Conservation (phyloP, 1,140 invertebrate genomes). For the Euura saliciscinereae region DNA sequence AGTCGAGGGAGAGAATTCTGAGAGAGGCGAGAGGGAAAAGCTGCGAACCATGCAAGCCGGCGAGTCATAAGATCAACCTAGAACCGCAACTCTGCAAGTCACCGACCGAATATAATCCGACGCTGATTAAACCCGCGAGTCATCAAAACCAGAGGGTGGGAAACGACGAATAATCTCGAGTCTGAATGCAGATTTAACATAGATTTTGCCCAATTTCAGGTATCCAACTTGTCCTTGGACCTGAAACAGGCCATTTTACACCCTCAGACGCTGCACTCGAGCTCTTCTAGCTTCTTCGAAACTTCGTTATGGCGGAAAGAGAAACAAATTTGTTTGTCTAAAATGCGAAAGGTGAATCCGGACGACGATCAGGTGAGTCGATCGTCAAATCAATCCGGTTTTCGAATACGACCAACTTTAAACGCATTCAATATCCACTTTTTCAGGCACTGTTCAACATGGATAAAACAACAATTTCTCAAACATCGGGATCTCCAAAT, state of each 20-base stretch:
- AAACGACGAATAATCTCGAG: background rate
- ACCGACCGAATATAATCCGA: conserved; percentile 23
- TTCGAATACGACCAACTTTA: too few relatives aligned
- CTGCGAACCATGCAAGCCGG: conserved; percentile 44
- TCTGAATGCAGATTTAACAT: background rate
- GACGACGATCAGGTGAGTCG: background rate
- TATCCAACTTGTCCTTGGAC: conserved; percentile 28
- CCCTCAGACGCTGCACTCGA: conserved; percentile 34
- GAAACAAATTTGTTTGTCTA: conserved; percentile 42
- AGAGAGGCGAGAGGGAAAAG: conserved; percentile 29
- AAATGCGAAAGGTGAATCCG: conserved; percentile 31
- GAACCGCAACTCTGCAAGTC: conserved; percentile 38
- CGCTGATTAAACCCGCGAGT: conserved; percentile 22
- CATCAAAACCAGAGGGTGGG: conserved; percentile 27
- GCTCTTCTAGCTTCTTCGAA: conserved; percentile 40
- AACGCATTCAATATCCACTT: too few relatives aligned
- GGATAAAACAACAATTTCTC: background rate
- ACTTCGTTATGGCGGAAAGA: conserved; percentile 45
- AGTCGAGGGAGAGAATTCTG: conserved; percentile 24
- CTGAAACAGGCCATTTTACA: conserved; percentile 36
- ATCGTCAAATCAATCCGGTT: too few relatives aligned
- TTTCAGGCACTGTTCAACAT: background rate
- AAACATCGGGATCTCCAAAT: background rate
- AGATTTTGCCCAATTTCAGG: conserved; percentile 18
- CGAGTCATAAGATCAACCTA: conserved; percentile 44